These are phyloP conservation scores for Tringa solitaria DNA, from an alignment of 2,113 vertebrate genomes.

Conservation along the genomic window DNA sequence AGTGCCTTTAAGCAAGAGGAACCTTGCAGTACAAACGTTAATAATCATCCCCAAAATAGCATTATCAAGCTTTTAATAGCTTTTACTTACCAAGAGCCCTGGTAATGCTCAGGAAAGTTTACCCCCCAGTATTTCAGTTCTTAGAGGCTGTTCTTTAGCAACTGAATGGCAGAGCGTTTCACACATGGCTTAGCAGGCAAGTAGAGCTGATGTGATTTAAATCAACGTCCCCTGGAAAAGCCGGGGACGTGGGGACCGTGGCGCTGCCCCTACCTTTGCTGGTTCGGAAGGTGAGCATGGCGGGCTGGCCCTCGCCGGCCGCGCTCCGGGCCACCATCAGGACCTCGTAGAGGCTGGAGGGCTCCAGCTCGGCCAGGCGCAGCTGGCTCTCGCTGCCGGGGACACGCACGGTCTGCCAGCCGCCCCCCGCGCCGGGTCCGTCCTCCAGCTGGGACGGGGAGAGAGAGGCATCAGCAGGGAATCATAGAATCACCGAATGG, in stretches of 20 bases:
- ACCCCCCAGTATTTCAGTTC: not conserved
- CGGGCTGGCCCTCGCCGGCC: constrained; percentile 90
- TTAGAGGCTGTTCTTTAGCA: not conserved
- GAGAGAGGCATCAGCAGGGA: fast-evolving
- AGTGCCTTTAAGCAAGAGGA: not conserved
- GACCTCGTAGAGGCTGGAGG: constrained; percentile 94
- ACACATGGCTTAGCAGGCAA: not conserved
- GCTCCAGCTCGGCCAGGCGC: constrained; percentile 87
- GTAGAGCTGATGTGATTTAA: not conserved
- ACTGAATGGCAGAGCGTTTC: not conserved
- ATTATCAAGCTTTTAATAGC: not conserved
- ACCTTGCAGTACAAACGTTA: not conserved
- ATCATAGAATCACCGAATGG: too few species aligned
- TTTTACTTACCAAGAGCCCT: not conserved
- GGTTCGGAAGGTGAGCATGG: constrained; percentile 98
- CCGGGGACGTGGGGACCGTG: not conserved
- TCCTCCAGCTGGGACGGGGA: constrained; percentile 82
- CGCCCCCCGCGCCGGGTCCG: constrained; percentile 70
- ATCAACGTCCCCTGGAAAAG: not conserved
- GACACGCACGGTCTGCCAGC: constrained; percentile 91
- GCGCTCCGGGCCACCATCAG: constrained; percentile 93
- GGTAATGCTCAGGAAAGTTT: not conserved
- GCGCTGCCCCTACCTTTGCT: constrained; percentile 84
- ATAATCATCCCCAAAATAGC: not conserved
- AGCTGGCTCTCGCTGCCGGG: constrained; percentile 94